Base-by-base conservation (phyloP, 2,797 vertebrate species). In the Kryptopterus vitreolus region DNA sequence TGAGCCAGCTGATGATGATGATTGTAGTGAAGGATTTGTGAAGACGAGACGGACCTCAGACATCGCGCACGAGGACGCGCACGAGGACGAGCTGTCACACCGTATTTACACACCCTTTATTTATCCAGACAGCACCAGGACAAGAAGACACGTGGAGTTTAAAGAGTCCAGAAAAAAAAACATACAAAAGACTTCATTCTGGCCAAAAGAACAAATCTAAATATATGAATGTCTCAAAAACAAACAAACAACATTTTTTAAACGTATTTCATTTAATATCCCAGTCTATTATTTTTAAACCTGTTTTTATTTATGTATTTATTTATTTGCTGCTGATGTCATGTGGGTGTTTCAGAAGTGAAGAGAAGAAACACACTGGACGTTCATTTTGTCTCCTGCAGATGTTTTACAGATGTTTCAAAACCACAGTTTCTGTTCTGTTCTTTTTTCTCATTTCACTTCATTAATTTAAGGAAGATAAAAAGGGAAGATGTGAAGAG, bases 171-270 rank as follows among this genome's bases (percentile, higher is more conserved):
- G 6, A 43, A n/a, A 22, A 43, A n/a, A 22, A 10, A 15, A 52
- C 50, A 13, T 3, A 52, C 35, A 46, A 16, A 3, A 15, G 15
- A 66, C 35, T 13, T 1, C 26, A 69, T 26, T 26, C 63, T 24
- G 11, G 0, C 10, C 48, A 48, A 10, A 76, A 83, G 74, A 83
- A 74, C 10, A 46, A 68, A 58, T 52, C 79, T 48, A 88, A 88
- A 83, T 63, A 82, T 83, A 71, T 88, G 90, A 92, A 92, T 92
- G 92, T 92, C 77, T 85, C 84, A 81, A 84, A 79, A 20, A 58
- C 58, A 53, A 86, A 61, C 53, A 76, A 79, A 78, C 75, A 50
- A 79, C n/a, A n/a, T n/a, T n/a, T 81, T 82, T 68, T 81, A 59
- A 84, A 79, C 57, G 70, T 82, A 72, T 66, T 82, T 63, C 35